Conservation (phyloP, 2,113 vertebrate genomes). For the Tachycineta bicolor region DNA sequence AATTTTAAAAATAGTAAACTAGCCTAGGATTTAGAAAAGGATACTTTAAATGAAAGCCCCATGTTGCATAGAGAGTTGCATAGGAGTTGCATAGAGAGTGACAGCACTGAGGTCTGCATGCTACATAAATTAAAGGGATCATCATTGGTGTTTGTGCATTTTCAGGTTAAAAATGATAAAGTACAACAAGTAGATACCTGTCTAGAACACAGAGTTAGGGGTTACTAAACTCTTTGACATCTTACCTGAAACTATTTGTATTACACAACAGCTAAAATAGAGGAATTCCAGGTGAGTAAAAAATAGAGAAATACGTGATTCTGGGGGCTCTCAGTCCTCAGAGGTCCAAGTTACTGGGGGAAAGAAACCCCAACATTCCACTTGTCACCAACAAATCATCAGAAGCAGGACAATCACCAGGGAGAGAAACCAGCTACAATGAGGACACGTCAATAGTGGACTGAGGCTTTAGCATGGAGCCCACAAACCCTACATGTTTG, state of each 20-base stretch:
- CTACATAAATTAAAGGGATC: not conserved
- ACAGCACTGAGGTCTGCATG: not conserved
- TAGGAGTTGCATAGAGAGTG: not conserved
- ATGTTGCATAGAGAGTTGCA: not conserved
- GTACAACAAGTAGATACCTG: not conserved
- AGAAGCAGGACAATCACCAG: not conserved
- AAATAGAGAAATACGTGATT: not conserved
- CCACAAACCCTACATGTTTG: fast-evolving
- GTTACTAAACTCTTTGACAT: not conserved
- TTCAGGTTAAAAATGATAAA: not conserved
- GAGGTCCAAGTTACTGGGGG: not conserved
- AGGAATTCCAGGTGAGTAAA: not conserved
- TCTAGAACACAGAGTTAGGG: not conserved
- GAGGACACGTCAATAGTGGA: not conserved
- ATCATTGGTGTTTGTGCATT: not conserved
- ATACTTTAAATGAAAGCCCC: not conserved
- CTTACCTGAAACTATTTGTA: not conserved
- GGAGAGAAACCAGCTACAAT: not conserved
- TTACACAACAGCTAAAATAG: not conserved
- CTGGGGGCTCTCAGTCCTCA: not conserved
- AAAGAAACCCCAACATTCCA: not conserved
- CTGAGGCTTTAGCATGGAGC: not conserved
- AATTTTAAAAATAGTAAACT: not conserved
- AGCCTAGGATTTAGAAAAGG: not conserved
- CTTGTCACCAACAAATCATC: not conserved